Evolutionary conservation across 2,113 vertebrate species (phyloP).

Genomic region (Rhagologus leucostigma): DNA sequence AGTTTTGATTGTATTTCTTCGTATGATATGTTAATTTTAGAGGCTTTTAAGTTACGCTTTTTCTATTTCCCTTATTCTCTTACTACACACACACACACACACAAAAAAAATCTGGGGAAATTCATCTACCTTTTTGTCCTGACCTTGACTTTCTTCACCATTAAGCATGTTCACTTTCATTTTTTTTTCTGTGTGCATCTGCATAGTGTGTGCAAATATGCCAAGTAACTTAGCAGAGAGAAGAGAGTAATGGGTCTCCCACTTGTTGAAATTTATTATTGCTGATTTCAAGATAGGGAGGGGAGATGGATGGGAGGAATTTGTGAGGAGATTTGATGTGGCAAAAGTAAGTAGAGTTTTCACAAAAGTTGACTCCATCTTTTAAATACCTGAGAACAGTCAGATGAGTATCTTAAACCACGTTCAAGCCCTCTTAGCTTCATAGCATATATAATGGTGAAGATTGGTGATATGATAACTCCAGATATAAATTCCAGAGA

Average conservation of each 20-base stretch:
- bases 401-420: neutral
- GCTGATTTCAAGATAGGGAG: neutral
- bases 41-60: neutral
- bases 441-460: neutral
- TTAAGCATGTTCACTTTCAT: neutral
- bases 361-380: neutral
- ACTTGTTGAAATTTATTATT: neutral
- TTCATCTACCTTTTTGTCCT: neutral
- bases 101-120: neutral
- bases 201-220: neutral
- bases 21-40: neutral
- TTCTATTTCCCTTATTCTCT: neutral
- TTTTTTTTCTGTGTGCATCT: neutral
- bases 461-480: neutral
- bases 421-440: neutral
- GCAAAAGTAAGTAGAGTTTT: neutral
- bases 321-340: neutral
- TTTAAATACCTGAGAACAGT: neutral
- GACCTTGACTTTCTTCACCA: neutral
- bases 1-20: neutral
- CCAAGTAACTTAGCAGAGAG: neutral
- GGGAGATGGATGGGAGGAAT: neutral
- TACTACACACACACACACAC: neutral
- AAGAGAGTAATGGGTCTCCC: neutral
- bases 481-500: neutral